Evolutionary conservation across 2,888 invertebrate species (phyloP), one percentile per base, ranked within the genome.

Genomic region (Kuschelorhynchus macadamiae): DNA sequence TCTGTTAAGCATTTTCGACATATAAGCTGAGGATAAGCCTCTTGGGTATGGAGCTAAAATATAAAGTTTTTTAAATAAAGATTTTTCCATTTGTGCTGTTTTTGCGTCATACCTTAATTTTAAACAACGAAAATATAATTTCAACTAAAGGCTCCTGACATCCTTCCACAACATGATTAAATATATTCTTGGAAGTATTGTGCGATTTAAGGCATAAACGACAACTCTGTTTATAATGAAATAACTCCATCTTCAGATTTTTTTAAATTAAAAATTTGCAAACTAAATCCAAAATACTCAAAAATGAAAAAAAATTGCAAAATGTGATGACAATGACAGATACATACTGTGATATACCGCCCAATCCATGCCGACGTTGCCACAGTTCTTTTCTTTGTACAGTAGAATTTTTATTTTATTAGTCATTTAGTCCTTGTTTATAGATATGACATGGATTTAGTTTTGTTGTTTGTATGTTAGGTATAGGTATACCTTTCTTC

Each of bases 1-100:
- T 49, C 55, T 25, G 56, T 56, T 32, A 55, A 41, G 39, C 63
- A 63, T 30, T 47, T 63, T 36, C 63, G 46, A 30, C 63, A 63
- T 8, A 63, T 41, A 39, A 33, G 39, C 16, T 63, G 55, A 21
- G 55, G 39, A 32, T 39, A 63, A 17, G n/a, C 33, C 30, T 39
- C 8, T n/a, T 63, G 25, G 7, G 21, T 8, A 16, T 49, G 33
- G 12, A 55, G 60, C 60, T 60, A 50, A 50, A 60, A 46, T 30
- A 59, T 52, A 14, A 42, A 30, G 17, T 39, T 7, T 9, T 3
- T 21, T 14, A 16, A 55, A 30, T 30, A 4, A 30, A 7, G 9
- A 9, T 4, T 30, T 30, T 30, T 55, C n/a, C 25, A 55, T 41
- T 14, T 36, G 21, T 14, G 9, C 14, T 25, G 30, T 25, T 30